Evolutionary conservation across 2,797 vertebrate genomes (phyloP).

Genomic region (Cyprinodon diabolis): DNA sequence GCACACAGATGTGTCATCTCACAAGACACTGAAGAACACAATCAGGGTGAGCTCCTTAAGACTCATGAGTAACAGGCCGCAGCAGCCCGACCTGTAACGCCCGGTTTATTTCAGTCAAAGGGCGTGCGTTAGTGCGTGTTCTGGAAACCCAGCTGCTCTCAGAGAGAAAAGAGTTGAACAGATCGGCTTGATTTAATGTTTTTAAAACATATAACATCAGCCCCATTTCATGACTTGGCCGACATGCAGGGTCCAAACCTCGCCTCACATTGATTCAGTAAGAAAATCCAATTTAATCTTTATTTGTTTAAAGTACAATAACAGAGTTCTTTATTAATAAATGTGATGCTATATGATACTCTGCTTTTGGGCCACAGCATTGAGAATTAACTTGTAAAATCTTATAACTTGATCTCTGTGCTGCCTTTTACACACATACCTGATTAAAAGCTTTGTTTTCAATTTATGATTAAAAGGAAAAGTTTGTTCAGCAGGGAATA

Average conservation of each 20-base stretch:
- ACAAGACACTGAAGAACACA: conserved; percentile 49
- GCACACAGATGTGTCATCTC: conserved; percentile 46
- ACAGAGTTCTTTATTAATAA: neutral
- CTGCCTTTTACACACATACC: neutral
- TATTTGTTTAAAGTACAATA: neutral
- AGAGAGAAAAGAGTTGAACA: too few relatives aligned
- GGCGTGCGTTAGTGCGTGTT: too few relatives aligned
- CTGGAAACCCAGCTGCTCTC: too few relatives aligned
- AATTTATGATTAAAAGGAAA: too few relatives aligned
- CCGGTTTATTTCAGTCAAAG: conserved; percentile 1
- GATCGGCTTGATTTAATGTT: neutral
- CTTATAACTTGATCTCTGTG: neutral
- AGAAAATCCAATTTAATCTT: neutral
- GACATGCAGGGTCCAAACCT: neutral
- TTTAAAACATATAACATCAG: too few relatives aligned
- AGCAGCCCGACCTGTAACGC: conserved; percentile 22
- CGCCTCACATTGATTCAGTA: neutral
- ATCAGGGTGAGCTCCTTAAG: conserved; percentile 56
- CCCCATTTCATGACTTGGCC: neutral
- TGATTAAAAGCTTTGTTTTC: neutral
- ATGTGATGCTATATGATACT: neutral
- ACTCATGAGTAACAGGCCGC: conserved; percentile 51
- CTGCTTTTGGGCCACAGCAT: neutral
- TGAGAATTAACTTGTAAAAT: neutral
- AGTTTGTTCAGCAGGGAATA: too few relatives aligned